phyloP scores from a whole-genome alignment of 2,888 invertebrate genomes.

The Platycheirus albimanus region DNA sequence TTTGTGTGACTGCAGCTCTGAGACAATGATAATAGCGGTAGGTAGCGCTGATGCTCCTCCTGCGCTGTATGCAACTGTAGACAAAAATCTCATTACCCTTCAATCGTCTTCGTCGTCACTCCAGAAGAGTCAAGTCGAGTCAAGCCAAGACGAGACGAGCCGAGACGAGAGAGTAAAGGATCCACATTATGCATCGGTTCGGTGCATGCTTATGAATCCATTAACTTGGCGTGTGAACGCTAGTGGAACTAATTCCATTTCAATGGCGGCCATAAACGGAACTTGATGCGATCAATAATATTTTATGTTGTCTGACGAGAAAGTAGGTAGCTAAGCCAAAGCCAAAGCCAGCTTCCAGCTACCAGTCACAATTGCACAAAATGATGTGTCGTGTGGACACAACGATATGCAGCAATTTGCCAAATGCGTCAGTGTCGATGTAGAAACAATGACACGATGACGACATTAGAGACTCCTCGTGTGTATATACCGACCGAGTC shows the following conservation, averaged over 20 bases:
- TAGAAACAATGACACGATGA: constrained; percentile 15
- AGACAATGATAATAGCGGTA: no score
- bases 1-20: no score
- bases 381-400: no score
- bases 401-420: constrained; percentile 43
- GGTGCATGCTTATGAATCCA: constrained; percentile 63
- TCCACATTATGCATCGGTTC: constrained; percentile 3
- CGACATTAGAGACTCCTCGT: constrained; percentile 20
- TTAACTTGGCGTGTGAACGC: constrained; percentile 61
- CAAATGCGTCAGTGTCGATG: constrained; percentile 50
- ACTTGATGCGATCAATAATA: constrained; percentile 72
- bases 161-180: no score
- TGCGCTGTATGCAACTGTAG: constrained; percentile 36
- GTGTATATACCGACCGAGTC: neutral
- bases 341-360: constrained; percentile 36
- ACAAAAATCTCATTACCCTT: constrained; percentile 59
- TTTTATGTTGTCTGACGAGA: constrained; percentile 69
- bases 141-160: no score
- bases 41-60: no score
- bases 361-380: no score
- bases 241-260: constrained; percentile 66
- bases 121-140: no score
- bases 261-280: constrained; percentile 61
- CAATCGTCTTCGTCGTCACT: constrained; percentile 12
- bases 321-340: constrained; percentile 45